phyloP scores from a whole-genome alignment of 2,888 invertebrate species.

The Sminthurinus aureus region DNA sequence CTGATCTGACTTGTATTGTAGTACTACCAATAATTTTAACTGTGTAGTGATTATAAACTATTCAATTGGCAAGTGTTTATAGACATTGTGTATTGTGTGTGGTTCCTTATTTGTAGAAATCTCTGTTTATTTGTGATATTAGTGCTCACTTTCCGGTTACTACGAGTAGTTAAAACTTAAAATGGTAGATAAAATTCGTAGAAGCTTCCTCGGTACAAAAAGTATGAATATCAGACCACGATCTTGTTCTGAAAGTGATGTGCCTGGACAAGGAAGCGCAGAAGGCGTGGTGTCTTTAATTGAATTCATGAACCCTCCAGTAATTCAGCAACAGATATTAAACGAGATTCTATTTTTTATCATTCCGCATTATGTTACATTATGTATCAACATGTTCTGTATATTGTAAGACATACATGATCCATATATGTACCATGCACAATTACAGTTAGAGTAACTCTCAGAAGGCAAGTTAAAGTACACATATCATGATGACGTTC shows the following conservation, averaged over 20 bases:
- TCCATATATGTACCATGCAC: too few species aligned
- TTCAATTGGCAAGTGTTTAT: too few species aligned
- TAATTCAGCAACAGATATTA: slow-evolving; percentile 29
- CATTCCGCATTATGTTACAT: not conserved
- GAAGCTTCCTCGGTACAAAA: not conserved
- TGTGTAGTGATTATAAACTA: too few species aligned
- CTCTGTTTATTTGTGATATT: too few species aligned
- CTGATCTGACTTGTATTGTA: too few species aligned
- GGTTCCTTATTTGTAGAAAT: too few species aligned
- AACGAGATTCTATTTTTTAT: not conserved
- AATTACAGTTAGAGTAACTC: too few species aligned
- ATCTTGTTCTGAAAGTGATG: slow-evolving; percentile 52
- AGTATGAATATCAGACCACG: slow-evolving; percentile 26
- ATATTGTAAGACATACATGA: not conserved
- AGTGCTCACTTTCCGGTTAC: too few species aligned
- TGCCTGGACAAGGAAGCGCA: slow-evolving; percentile 29
- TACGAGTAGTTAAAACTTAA: not conserved
- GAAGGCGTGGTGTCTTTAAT: slow-evolving; percentile 49
- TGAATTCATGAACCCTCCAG: slow-evolving; percentile 26
- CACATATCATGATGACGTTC: too few species aligned
- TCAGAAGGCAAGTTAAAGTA: too few species aligned
- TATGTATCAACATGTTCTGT: not conserved
- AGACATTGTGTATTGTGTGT: too few species aligned
- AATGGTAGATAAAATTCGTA: slow-evolving; percentile 15
- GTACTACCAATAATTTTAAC: too few species aligned